These are phyloP conservation scores for Alloscopus bannaensis DNA, from an alignment of 2,888 invertebrate genomes.

Conservation along the genomic window DNA sequence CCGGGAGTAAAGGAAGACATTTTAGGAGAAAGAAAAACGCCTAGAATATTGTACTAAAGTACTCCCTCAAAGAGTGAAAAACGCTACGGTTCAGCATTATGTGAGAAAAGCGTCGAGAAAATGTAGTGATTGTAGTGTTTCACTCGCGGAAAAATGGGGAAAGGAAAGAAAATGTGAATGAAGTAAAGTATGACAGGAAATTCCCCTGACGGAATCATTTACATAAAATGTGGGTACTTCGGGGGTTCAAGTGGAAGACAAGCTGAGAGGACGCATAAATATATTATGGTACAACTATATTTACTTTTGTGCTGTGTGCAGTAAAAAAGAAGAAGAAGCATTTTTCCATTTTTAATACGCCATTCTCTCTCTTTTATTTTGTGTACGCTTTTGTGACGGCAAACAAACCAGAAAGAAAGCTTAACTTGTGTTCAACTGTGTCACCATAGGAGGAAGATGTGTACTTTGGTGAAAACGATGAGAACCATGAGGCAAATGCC, in stretches of 20 bases:
- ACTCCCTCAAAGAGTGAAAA: no score
- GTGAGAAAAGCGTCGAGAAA: no score
- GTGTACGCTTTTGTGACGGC: no score
- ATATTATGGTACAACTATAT: not conserved
- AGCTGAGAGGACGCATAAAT: not conserved
- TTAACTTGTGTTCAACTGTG: not conserved
- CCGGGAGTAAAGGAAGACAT: not conserved
- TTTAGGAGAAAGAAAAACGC: not conserved
- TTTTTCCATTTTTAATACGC: no score
- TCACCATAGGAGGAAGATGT: no score
- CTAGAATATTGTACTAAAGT: no score
- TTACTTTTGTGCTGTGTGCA: not conserved
- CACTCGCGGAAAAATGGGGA: constrained; percentile 1
- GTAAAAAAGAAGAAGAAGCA: not conserved
- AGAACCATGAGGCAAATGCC: no score
- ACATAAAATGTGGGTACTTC: constrained; percentile 56
- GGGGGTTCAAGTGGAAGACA: constrained; percentile 44
- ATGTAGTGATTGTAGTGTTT: constrained; percentile 6
- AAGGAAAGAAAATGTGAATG: constrained; percentile 26
- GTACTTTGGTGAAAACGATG: no score
- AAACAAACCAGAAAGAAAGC: not conserved
- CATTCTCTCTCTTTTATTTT: no score
- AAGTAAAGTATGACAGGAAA: constrained; percentile 33
- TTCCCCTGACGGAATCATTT: constrained; percentile 52
- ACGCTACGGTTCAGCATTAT: constrained; percentile 2